phyloP scores from a whole-genome alignment of 1,140 invertebrate genomes.

The Aphelinus certus region DNA sequence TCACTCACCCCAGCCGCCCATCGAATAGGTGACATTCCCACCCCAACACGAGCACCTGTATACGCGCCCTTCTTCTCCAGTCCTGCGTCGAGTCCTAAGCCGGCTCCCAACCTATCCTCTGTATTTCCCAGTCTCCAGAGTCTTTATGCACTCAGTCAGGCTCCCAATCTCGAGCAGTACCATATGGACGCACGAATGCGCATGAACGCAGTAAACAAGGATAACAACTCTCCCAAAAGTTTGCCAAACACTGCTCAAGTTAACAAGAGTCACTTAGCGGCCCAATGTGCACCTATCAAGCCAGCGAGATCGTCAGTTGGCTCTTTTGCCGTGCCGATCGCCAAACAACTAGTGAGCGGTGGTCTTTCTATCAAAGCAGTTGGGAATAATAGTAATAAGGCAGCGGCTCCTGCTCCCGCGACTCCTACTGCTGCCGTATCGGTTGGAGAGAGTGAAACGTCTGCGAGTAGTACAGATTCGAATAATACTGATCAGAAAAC shows the following conservation, averaged over 20 bases:
- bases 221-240: slow-evolving; percentile 1
- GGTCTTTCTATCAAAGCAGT: slow-evolving; percentile 26
- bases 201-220: slow-evolving; percentile 19
- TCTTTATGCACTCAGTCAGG: slow-evolving; percentile 50
- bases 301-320: slow-evolving; percentile 50
- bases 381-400: slow-evolving; percentile 10
- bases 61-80: slow-evolving; percentile 51
- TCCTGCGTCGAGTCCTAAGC: slow-evolving; percentile 33
- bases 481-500: slow-evolving; percentile 8
- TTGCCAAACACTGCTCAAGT: slow-evolving; percentile 7
- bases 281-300: slow-evolving; percentile 56
- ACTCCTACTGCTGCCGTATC: neutral
- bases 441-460: slow-evolving; percentile 22
- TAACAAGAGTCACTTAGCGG: slow-evolving; percentile 52
- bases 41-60: slow-evolving; percentile 48
- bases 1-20: slow-evolving; percentile 57
- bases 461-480: slow-evolving; percentile 23
- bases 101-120: slow-evolving; percentile 41
- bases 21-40: slow-evolving; percentile 47
- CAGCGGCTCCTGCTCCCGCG: neutral
- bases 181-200: slow-evolving; percentile 47
- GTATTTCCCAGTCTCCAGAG: slow-evolving; percentile 55
- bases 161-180: slow-evolving; percentile 52
- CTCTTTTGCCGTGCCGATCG: slow-evolving; percentile 52
- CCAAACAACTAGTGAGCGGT: slow-evolving; percentile 44